Conservation (phyloP, 1,140 invertebrate genomes). For the Hestina assimilis region DNA sequence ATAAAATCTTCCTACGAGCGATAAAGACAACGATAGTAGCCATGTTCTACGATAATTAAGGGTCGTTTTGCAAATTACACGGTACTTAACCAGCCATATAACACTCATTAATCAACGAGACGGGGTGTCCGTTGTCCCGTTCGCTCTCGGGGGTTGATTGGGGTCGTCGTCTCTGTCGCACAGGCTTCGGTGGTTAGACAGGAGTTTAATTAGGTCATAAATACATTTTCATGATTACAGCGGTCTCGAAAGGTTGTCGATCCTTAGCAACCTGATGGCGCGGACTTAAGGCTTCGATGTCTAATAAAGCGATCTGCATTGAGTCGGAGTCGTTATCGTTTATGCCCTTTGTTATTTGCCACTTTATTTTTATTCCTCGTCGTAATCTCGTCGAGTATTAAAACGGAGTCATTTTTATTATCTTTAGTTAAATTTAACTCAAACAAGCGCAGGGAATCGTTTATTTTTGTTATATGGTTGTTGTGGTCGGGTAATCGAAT, state of each 20-base stretch:
- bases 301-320: constrained; percentile 19
- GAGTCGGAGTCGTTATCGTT: constrained; percentile 15
- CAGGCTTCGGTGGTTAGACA: constrained; percentile 45
- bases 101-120: constrained; percentile 77
- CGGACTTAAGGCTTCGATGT: not conserved
- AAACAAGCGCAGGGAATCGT: not conserved
- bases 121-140: constrained; percentile 40
- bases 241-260: constrained; percentile 11
- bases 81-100: constrained; percentile 80
- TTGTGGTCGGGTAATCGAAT: too few relatives aligned
- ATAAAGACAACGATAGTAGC: constrained; percentile 67
- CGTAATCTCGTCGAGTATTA: constrained; percentile 16
- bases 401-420: not conserved
- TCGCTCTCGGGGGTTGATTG: constrained; percentile 24
- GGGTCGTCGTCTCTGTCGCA: constrained; percentile 34
- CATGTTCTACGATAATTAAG: constrained; percentile 77
- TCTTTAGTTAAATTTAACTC: not conserved
- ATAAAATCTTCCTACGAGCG: constrained; percentile 24
- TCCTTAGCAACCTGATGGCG: constrained; percentile 9
- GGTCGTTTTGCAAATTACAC: constrained; percentile 80
- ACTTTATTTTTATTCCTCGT: constrained; percentile 23
- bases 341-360: constrained; percentile 18
- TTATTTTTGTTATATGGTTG: too few relatives aligned
- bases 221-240: constrained; percentile 75
- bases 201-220: constrained; percentile 77